Conservation (phyloP, 30 jellyfish, hydroid and myxozoan species). For the Mastigias papua region DNA sequence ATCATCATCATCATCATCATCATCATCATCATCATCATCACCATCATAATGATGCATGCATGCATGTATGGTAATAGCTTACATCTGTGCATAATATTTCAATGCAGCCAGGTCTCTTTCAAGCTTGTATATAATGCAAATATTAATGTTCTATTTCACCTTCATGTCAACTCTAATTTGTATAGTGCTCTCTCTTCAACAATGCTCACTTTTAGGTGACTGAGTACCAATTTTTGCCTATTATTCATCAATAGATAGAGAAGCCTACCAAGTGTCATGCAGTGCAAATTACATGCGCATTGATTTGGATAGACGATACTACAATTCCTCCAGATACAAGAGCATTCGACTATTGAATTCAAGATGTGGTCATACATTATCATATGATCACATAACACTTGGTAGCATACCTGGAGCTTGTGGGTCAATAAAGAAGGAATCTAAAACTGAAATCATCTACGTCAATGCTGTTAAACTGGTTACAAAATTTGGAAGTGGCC, state of each 20-base stretch:
- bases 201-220: too few species aligned
- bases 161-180: too few species aligned
- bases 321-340: background rate
- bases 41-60: too few species aligned
- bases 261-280: constrained; percentile 17
- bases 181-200: too few species aligned
- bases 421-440: background rate
- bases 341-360: background rate
- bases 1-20: too few species aligned
- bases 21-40: too few species aligned
- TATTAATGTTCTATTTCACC: too few species aligned
- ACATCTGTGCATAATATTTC: too few species aligned
- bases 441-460: background rate
- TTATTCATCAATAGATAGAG: background rate
- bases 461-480: background rate
- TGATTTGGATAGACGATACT: constrained; percentile 20
- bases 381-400: constrained; percentile 13
- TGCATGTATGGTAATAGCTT: too few species aligned
- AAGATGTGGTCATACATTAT: background rate
- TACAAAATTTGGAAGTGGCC: background rate
- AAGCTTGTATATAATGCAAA: too few species aligned
- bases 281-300: constrained; percentile 10
- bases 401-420: constrained; percentile 12
- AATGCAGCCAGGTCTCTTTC: too few species aligned
- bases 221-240: too few species aligned